Evolutionary conservation across 2,888 invertebrate species (phyloP), one percentile per base, ranked within the genome.

Genomic region (Luperina testacea): DNA sequence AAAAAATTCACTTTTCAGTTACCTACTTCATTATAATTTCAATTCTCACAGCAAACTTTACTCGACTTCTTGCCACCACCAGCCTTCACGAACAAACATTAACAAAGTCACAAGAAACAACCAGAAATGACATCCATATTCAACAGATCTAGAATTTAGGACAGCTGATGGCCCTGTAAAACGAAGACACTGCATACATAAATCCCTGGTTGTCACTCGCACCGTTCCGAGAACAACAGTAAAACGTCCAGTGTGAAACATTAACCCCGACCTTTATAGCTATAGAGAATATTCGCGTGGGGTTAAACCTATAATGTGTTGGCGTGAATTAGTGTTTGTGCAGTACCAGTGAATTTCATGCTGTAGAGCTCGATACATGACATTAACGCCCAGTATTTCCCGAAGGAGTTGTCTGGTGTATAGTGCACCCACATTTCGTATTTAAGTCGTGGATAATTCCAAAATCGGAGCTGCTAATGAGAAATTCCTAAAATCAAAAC

Each of bases 191-290:
- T 72, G 75, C 68, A 72, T 53, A 83, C 81, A 85, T 87, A 87
- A 85, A 85, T 85, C 59, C 45, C 17, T 57, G 11, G 65, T 68
- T 83, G 87, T 87, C 85, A 83, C 68, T 81, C 68, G 75, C 83
- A 85, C 48, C 32, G 64, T 73, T 86, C 74, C 9, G 48, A 38
- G 67, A 71, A 77, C 73, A 81, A 81, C 77, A 77, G 67, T 85
- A 71, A 71, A 77, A 61, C 61, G 76, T 71, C 77, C 72, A 67
- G 27, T 57, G 64, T 45, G 48, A 72, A 63, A 70, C 57, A 81
- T 85, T 73, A 77, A 81, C 65, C 32, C 32, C 53, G 53, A 67
- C 70, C 61, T 65, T 63, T 67, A 57, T 17, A 67, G 63, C 68
- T 38, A 38, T 45, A 48, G n/a, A 57, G 20, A 73, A 63, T 67